These are phyloP conservation scores for Caerostris darwini DNA, from an alignment of 1,140 invertebrate genomes.

Conservation along the genomic window DNA sequence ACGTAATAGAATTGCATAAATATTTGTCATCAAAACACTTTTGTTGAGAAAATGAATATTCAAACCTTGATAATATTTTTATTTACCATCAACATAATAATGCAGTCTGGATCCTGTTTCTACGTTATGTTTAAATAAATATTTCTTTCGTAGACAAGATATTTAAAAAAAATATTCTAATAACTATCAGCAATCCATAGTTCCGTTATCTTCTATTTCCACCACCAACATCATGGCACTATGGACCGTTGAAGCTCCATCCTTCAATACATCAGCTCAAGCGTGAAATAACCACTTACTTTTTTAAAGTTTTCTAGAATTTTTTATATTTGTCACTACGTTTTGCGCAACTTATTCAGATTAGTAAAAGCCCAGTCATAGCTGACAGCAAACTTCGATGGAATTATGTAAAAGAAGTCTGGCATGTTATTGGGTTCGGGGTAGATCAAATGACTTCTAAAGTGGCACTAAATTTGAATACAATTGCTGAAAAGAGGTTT, in stretches of 20 bases:
- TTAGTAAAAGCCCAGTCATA: background rate
- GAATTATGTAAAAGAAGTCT: constrained; percentile 20
- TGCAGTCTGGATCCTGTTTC: too few species aligned
- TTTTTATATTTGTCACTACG: background rate
- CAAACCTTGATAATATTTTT: too few species aligned
- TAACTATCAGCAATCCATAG: background rate
- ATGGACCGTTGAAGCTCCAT: background rate
- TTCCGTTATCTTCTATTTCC: background rate
- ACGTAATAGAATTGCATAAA: too few species aligned
- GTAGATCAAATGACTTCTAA: constrained; percentile 13
- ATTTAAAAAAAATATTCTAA: background rate
- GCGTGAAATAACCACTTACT: constrained; percentile 14
- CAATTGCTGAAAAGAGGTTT: background rate
- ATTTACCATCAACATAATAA: too few species aligned
- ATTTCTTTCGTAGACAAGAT: background rate
- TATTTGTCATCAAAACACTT: too few species aligned
- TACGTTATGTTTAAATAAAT: too few species aligned
- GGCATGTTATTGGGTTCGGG: background rate
- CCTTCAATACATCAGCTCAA: background rate
- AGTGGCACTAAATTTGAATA: constrained; percentile 33
- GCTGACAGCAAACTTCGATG: background rate
- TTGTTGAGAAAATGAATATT: too few species aligned
- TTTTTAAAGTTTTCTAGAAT: background rate
- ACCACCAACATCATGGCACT: background rate
- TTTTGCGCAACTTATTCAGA: constrained; percentile 13